Conservation (phyloP, 2,113 vertebrate genomes). For the Litocranius walleri region DNA sequence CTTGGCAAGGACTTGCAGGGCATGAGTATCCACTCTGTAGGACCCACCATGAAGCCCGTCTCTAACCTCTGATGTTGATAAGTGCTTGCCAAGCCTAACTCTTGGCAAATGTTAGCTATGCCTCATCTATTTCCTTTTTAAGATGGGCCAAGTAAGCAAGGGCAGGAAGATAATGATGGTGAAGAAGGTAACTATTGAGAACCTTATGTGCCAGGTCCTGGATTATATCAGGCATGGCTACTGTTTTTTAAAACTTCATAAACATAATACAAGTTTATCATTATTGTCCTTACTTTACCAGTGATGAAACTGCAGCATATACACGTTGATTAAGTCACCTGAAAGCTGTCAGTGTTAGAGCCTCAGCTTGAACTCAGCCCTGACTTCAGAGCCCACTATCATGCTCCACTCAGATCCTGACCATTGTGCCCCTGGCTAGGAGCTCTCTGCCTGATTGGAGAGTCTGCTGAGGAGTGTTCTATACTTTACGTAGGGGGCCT, state of each 20-base stretch:
- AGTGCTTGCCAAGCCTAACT: slow-evolving; percentile 43
- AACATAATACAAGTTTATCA: background rate
- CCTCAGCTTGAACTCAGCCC: background rate
- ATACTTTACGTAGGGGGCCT: background rate
- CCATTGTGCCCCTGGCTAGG: background rate
- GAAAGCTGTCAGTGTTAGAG: background rate
- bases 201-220: background rate
- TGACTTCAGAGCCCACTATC: background rate
- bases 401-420: background rate
- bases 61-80: slow-evolving; percentile 12
- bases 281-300: background rate
- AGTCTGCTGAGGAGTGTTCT: background rate
- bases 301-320: background rate
- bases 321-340: background rate
- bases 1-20: slow-evolving; percentile 48
- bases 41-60: slow-evolving; percentile 17
- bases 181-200: slow-evolving; percentile 10
- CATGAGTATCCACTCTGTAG: slow-evolving; percentile 1
- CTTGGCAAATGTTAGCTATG: slow-evolving; percentile 50
- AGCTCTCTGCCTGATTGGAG: background rate
- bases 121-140: slow-evolving; percentile 48
- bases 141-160: slow-evolving; percentile 20
- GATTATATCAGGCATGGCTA: background rate
- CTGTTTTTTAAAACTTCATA: slow-evolving; percentile 18
- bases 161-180: slow-evolving; percentile 12